phyloP scores from a whole-genome alignment of 2,888 invertebrate genomes.

The Dryadula phaetusa region DNA sequence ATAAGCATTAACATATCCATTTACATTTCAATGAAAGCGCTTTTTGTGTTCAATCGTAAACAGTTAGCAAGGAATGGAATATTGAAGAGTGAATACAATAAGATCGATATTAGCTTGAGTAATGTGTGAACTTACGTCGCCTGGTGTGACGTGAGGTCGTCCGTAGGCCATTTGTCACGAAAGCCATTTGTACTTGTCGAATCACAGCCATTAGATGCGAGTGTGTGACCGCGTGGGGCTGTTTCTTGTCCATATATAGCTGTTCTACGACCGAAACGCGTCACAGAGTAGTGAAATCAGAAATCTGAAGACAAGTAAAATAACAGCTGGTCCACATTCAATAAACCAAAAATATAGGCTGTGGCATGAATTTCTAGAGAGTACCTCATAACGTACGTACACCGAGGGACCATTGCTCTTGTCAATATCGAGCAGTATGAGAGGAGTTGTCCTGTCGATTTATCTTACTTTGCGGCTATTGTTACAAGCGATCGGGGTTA shows the following conservation, averaged over 20 bases:
- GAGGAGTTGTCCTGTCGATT: conserved; percentile 75
- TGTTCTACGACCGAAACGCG: conserved; percentile 54
- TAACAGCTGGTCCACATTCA: conserved; percentile 46
- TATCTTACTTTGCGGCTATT: conserved; percentile 81
- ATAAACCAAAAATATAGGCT: conserved; percentile 44
- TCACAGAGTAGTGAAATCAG: conserved; percentile 59
- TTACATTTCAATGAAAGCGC: conserved; percentile 49
- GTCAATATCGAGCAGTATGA: conserved; percentile 77
- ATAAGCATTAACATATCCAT: conserved; percentile 52
- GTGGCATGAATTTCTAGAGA: conserved; percentile 46
- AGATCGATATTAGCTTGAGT: conserved; percentile 69
- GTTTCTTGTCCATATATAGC: conserved; percentile 67
- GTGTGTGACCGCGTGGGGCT: conserved; percentile 82
- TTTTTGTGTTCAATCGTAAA: conserved; percentile 48
- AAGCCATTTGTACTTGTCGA: conserved; percentile 85
- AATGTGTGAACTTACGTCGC: conserved; percentile 71
- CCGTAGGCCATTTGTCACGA: conserved; percentile 82
- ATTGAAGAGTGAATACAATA: conserved; percentile 57
- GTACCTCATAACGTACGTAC: conserved; percentile 59
- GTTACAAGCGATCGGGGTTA: conserved; percentile 71
- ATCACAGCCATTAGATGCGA: conserved; percentile 84
- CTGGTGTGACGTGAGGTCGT: conserved; percentile 73
- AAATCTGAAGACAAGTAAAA: conserved; percentile 40
- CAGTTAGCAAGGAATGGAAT: conserved; percentile 47
- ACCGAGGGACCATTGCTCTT: conserved; percentile 65